Evolutionary conservation across 2,113 vertebrate species (phyloP).

Genomic region (Pelobates fuscus): DNA sequence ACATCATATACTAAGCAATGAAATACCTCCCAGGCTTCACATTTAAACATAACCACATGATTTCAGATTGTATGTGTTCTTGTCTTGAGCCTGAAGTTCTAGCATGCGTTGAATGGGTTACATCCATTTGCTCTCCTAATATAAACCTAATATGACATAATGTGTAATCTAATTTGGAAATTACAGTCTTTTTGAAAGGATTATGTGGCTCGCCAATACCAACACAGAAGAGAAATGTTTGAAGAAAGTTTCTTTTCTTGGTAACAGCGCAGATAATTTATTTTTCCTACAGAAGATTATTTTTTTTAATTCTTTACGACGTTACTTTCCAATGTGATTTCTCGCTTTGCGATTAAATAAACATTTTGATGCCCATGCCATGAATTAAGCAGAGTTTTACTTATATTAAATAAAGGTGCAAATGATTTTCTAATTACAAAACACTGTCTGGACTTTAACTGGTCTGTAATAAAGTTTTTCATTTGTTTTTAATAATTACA

Average conservation of each 20-base stretch:
- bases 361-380: slow-evolving; percentile 66
- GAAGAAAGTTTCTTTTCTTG: slow-evolving; percentile 66
- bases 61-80: background rate
- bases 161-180: slow-evolving; percentile 76
- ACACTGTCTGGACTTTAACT: slow-evolving; percentile 34
- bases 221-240: slow-evolving; percentile 71
- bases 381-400: slow-evolving; percentile 59
- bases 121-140: slow-evolving; percentile 72
- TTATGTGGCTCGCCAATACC: slow-evolving; percentile 70
- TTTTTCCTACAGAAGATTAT: slow-evolving; percentile 73
- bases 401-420: slow-evolving; percentile 60
- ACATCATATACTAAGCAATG: background rate
- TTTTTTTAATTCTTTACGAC: slow-evolving; percentile 65
- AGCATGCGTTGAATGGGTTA: slow-evolving; percentile 27
- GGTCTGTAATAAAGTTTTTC: slow-evolving; percentile 59
- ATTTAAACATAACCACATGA: background rate
- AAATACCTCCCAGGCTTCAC: background rate
- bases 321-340: slow-evolving; percentile 69
- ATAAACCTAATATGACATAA: slow-evolving; percentile 77
- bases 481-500: slow-evolving; percentile 55
- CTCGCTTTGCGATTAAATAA: slow-evolving; percentile 73
- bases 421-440: slow-evolving; percentile 61
- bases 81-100: background rate
- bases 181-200: slow-evolving; percentile 74
- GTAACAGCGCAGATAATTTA: slow-evolving; percentile 70